Conservation (phyloP, 1,140 invertebrate genomes). For the Neelides sp. region DNA sequence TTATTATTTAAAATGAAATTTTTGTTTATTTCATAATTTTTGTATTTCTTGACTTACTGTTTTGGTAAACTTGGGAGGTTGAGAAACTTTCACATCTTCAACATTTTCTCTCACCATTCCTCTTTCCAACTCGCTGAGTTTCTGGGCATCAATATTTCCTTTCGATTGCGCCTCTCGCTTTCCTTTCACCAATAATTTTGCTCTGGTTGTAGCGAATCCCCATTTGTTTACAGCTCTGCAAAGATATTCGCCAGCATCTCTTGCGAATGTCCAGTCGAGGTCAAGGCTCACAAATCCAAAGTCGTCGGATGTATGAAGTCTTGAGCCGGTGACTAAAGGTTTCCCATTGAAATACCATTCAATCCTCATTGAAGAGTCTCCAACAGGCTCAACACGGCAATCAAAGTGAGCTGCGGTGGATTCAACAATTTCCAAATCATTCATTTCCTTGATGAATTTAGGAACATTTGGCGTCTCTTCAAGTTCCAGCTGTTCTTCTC, state of each 20-base stretch:
- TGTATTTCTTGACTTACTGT: no score
- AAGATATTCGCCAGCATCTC: constrained; percentile 74
- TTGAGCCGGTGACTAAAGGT: constrained; percentile 66
- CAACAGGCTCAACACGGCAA: constrained; percentile 72
- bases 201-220: constrained; percentile 68
- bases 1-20: no score
- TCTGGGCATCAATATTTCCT: constrained; percentile 64
- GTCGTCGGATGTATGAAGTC: constrained; percentile 81
- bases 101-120: constrained; percentile 56
- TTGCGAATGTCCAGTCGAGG: constrained; percentile 68
- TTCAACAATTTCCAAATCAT: constrained; percentile 69
- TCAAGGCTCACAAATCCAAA: constrained; percentile 84
- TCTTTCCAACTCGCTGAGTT: constrained; percentile 80
- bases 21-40: neutral
- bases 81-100: constrained; percentile 50
- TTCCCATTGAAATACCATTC: constrained; percentile 89
- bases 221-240: constrained; percentile 74
- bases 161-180: constrained; percentile 23
- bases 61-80: constrained; percentile 72
- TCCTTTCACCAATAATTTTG: constrained; percentile 63
- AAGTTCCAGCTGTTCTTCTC: constrained; percentile 63
- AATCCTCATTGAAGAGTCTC: constrained; percentile 73
- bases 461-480: constrained; percentile 62
- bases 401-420: constrained; percentile 80
- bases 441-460: constrained; percentile 68